A percentile compares a stretch with the other conserved stretches of the same genome.
phyloP scores from a whole-genome alignment of 2,797 vertebrate genomes.

The Channallabes apus region DNA sequence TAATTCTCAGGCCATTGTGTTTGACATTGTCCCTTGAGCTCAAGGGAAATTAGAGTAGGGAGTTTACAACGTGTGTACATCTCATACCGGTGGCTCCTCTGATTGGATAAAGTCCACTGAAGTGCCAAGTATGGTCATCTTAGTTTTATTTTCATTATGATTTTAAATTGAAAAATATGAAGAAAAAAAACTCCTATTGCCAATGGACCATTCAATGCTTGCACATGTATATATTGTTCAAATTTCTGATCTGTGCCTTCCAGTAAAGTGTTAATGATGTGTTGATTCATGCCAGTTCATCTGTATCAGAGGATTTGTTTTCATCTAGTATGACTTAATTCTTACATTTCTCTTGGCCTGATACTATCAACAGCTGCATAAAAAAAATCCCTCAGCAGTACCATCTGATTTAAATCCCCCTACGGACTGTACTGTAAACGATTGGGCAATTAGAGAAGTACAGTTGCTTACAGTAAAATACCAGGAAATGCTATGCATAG shows the following conservation, averaged over 20 bases:
- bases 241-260: background rate
- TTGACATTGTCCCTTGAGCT: background rate
- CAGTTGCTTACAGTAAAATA: too few relatives aligned
- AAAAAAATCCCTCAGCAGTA: background rate
- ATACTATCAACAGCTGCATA: background rate
- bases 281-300: background rate
- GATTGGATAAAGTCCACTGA: background rate
- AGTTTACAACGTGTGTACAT: background rate
- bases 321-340: background rate
- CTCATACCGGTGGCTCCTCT: background rate
- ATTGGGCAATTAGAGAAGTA: too few relatives aligned
- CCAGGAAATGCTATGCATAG: too few relatives aligned
- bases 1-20: background rate
- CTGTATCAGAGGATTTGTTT: background rate
- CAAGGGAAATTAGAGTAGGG: background rate
- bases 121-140: too few relatives aligned
- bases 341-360: background rate
- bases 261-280: background rate
- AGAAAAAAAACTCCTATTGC: background rate
- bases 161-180: background rate
- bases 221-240: background rate
- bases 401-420: too few relatives aligned
- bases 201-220: background rate
- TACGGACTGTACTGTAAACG: too few relatives aligned
- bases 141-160: background rate